Evolutionary conservation across 2,797 vertebrate species (phyloP).

Genomic region (Rhynchonycteris naso): DNA sequence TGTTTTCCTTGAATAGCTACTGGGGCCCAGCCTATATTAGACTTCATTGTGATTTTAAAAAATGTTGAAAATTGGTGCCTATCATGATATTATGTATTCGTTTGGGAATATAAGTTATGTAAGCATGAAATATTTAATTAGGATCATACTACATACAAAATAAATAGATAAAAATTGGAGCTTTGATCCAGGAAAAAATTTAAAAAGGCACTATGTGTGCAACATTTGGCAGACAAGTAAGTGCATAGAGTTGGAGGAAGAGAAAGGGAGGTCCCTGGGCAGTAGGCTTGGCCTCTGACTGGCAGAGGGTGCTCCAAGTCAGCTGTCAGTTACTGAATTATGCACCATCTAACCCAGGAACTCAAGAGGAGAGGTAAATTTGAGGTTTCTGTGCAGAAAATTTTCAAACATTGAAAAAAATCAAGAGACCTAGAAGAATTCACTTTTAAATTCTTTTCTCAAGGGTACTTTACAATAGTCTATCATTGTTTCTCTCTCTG

Average conservation of each 20-base stretch:
- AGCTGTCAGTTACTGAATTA: background rate
- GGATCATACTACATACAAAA: background rate
- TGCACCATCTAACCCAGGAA: background rate
- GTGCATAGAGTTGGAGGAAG: background rate
- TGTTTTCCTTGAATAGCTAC: background rate
- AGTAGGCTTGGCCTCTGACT: fast-evolving
- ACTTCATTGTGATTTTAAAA: background rate
- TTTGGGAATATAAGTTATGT: background rate
- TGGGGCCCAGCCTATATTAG: background rate
- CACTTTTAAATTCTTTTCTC: background rate
- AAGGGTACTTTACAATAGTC: background rate
- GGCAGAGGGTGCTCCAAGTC: fast-evolving
- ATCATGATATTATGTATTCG: background rate
- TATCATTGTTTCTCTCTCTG: background rate
- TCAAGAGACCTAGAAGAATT: background rate
- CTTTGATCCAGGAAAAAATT: background rate
- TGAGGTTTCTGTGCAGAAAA: background rate
- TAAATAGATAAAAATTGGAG: background rate
- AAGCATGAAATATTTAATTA: background rate
- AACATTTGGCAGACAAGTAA: fast-evolving
- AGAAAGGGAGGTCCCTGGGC: background rate
- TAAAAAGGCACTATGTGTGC: background rate
- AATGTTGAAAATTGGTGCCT: background rate
- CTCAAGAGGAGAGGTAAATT: background rate
- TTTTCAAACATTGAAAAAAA: background rate